These are phyloP conservation scores for Somateria mollissima DNA, from an alignment of 2,797 vertebrate species.

Conservation along the genomic window DNA sequence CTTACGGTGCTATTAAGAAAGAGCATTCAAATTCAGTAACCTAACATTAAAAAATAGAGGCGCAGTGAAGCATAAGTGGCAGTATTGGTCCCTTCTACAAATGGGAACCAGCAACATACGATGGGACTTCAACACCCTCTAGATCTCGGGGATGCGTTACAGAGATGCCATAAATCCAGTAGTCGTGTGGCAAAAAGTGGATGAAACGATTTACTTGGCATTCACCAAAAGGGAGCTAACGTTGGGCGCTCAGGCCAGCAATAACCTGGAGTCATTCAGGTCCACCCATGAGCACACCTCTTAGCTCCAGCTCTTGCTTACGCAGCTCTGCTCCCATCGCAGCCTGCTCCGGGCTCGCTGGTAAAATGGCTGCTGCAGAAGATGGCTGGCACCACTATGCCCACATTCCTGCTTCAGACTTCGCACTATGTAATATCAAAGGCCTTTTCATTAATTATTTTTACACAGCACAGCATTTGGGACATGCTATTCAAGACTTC, in stretches of 20 bases:
- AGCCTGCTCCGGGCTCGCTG: neutral
- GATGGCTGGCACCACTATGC: neutral
- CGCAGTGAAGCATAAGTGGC: neutral
- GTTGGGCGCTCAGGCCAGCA: neutral
- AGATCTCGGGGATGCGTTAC: neutral
- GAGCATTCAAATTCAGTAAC: neutral
- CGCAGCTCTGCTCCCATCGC: neutral
- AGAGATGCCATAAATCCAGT: neutral
- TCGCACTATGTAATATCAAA: neutral
- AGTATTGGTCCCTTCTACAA: neutral
- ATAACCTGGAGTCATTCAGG: neutral
- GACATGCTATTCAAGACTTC: neutral
- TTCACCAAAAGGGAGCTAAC: neutral
- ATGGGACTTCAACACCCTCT: neutral
- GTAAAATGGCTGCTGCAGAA: neutral
- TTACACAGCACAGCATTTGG: neutral
- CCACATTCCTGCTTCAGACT: rapidly evolving
- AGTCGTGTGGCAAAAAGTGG: neutral
- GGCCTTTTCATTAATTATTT: neutral
- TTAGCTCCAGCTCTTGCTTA: neutral
- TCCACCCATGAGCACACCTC: neutral
- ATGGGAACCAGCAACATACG: neutral
- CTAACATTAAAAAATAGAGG: neutral
- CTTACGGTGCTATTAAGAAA: neutral
- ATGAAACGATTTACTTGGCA: neutral